Evolutionary conservation across 1,140 invertebrate genomes (phyloP).

Genomic region (Drosophila prosaltans): DNA sequence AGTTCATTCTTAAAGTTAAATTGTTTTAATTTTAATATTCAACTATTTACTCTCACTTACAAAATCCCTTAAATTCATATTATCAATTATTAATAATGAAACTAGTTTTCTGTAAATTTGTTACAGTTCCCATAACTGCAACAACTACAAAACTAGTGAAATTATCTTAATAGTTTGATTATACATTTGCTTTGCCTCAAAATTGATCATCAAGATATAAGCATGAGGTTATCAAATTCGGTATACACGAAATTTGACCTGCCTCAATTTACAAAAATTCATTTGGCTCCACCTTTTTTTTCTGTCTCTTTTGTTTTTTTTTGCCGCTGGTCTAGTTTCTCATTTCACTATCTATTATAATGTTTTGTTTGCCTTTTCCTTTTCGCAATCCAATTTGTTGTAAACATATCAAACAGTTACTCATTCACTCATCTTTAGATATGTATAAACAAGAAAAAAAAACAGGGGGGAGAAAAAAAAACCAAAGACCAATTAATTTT

Average conservation of each 20-base stretch:
- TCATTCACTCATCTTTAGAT: constrained; percentile 43
- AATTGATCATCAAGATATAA: neutral
- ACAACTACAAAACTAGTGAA: neutral
- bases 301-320: neutral
- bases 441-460: too few species aligned
- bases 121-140: neutral
- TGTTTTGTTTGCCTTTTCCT: constrained; percentile 16
- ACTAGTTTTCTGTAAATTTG: neutral
- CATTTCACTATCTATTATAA: constrained; percentile 16
- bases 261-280: constrained; percentile 43
- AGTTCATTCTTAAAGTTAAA: too few species aligned
- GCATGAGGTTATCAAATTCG: neutral
- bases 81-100: neutral
- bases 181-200: constrained; percentile 1
- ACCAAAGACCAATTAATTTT: constrained; percentile 58
- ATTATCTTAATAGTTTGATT: constrained; percentile 5
- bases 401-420: constrained; percentile 28
- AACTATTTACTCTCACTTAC: too few species aligned
- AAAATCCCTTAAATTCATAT: too few species aligned
- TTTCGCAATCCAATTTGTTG: constrained; percentile 64
- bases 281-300: constrained; percentile 19
- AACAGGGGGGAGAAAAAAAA: too few species aligned
- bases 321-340: constrained; percentile 42
- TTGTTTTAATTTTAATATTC: too few species aligned
- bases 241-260: constrained; percentile 43